phyloP scores from a whole-genome alignment of 2,113 vertebrate genomes.

The Piaya cayana region DNA sequence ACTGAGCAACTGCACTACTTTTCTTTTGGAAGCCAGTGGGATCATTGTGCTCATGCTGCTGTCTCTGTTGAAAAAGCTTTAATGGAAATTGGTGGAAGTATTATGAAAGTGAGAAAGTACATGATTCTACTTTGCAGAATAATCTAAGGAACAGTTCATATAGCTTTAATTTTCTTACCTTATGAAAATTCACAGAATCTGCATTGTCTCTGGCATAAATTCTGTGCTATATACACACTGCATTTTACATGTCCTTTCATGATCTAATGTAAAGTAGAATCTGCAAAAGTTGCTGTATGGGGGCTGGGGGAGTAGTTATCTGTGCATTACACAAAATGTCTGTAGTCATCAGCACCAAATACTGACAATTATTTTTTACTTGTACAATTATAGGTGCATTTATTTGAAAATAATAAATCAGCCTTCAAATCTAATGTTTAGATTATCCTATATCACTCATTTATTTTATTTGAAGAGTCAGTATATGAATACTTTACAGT shows the following conservation, averaged over 20 bases:
- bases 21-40: slow-evolving; percentile 43
- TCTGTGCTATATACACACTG: slow-evolving; percentile 21
- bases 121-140: slow-evolving; percentile 78
- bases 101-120: slow-evolving; percentile 22
- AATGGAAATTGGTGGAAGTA: slow-evolving; percentile 61
- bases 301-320: slow-evolving; percentile 41
- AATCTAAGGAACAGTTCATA: slow-evolving; percentile 68
- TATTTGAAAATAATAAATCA: slow-evolving; percentile 69
- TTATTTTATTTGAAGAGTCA: slow-evolving; percentile 71
- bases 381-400: slow-evolving; percentile 62
- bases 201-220: slow-evolving; percentile 32
- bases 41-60: slow-evolving; percentile 35
- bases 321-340: slow-evolving; percentile 64
- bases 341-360: slow-evolving; percentile 67
- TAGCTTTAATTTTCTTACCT: slow-evolving; percentile 77
- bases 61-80: slow-evolving; percentile 73
- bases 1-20: slow-evolving; percentile 29
- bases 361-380: slow-evolving; percentile 67
- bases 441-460: slow-evolving; percentile 41
- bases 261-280: slow-evolving; percentile 66
- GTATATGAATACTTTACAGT: slow-evolving; percentile 73
- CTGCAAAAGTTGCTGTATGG: slow-evolving; percentile 51
- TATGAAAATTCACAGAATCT: slow-evolving; percentile 42
- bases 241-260: slow-evolving; percentile 46
- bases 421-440: slow-evolving; percentile 67